Evolutionary conservation across 2,888 invertebrate species (phyloP).

Genomic region (Biston betularia): DNA sequence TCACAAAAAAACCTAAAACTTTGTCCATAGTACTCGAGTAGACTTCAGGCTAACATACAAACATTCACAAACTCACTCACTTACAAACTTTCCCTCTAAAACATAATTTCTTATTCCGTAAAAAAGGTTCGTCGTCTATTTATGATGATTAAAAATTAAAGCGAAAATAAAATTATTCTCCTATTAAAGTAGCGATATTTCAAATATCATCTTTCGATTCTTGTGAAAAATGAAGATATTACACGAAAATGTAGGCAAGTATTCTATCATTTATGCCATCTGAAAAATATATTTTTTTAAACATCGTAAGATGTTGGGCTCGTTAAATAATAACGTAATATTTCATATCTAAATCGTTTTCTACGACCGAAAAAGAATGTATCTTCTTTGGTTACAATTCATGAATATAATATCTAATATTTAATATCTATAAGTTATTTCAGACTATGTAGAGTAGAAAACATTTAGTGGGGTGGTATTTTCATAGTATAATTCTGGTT

Average conservation of each 20-base stretch:
- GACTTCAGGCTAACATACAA: too few relatives aligned
- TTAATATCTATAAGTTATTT: slow-evolving; percentile 22
- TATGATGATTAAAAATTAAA: slow-evolving; percentile 1
- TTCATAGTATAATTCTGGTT: too few relatives aligned
- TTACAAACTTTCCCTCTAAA: not conserved
- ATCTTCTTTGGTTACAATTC: slow-evolving; percentile 70
- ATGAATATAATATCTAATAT: slow-evolving; percentile 52
- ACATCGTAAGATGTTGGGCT: slow-evolving; percentile 13
- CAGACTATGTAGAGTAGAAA: not conserved
- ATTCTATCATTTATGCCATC: not conserved
- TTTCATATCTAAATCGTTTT: slow-evolving; percentile 60
- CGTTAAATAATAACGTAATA: slow-evolving; percentile 52
- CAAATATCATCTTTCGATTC: not conserved
- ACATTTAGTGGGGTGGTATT: not conserved
- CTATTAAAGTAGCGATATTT: not conserved
- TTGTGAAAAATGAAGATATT: not conserved
- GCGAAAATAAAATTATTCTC: slow-evolving; percentile 2
- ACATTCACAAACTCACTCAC: not conserved
- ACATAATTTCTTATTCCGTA: not conserved
- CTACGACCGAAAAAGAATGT: slow-evolving; percentile 61
- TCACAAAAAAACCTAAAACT: too few relatives aligned
- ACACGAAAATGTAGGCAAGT: not conserved
- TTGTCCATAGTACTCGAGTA: too few relatives aligned
- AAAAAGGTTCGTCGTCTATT: not conserved
- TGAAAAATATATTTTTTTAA: not conserved